These are phyloP conservation scores for Amazona guildingii DNA, from an alignment of 2,113 vertebrate genomes.

Conservation along the genomic window DNA sequence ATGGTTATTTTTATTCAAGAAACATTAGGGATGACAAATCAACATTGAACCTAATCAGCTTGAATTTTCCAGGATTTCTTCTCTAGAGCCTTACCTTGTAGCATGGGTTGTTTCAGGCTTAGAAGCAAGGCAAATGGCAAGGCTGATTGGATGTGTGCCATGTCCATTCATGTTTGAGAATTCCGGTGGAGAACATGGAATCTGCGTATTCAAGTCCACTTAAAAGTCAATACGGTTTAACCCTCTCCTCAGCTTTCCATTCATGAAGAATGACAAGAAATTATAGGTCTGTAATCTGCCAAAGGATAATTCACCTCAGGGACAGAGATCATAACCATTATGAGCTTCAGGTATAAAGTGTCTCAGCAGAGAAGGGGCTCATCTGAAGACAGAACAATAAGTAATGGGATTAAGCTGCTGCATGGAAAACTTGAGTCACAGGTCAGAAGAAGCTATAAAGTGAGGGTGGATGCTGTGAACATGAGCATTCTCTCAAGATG, in stretches of 20 bases:
- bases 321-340: neutral
- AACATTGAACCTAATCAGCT: neutral
- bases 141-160: neutral
- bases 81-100: neutral
- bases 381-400: neutral
- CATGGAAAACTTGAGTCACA: neutral
- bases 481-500: neutral
- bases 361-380: neutral
- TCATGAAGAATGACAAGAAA: neutral
- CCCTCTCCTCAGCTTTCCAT: neutral
- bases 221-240: neutral
- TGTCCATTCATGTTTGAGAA: neutral
- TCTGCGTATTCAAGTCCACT: neutral
- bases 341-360: neutral
- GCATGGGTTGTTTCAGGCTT: neutral
- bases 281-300: neutral
- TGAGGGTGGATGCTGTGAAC: neutral
- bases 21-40: neutral
- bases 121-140: neutral
- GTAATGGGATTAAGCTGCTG: neutral
- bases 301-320: neutral
- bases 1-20: neutral
- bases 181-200: neutral
- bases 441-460: neutral
- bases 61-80: neutral